These are phyloP conservation scores for Leptodactylus fuscus DNA, from an alignment of 2,113 vertebrate genomes.

Conservation along the genomic window DNA sequence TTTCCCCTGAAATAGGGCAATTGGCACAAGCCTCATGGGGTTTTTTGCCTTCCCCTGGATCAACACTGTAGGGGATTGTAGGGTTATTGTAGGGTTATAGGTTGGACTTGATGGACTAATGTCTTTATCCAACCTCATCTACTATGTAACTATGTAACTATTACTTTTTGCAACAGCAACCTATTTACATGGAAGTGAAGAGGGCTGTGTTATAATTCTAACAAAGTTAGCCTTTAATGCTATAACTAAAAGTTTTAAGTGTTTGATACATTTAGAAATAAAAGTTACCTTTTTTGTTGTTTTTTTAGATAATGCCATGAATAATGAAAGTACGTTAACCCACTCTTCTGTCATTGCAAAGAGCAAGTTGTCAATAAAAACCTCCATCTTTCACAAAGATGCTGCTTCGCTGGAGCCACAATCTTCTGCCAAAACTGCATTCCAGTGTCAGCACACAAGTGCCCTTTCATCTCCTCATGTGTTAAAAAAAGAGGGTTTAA, in stretches of 20 bases:
- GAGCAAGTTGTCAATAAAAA: conserved; percentile 88
- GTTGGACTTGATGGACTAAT: too few species aligned
- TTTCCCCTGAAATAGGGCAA: too few species aligned
- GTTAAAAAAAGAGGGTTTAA: conserved; percentile 83
- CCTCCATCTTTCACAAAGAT: conserved; percentile 88
- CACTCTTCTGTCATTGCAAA: conserved; percentile 89
- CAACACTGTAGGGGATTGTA: too few species aligned
- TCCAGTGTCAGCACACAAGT: conserved; percentile 91
- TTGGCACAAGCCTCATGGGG: too few species aligned
- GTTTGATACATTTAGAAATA: too few species aligned
- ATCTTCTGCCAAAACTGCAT: conserved; percentile 87
- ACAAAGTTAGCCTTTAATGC: not conserved
- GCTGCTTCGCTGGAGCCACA: conserved; percentile 85
- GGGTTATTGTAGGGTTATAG: too few species aligned
- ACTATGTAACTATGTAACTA: too few species aligned
- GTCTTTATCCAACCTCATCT: too few species aligned
- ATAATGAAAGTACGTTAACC: conserved; percentile 89
- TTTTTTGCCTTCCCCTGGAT: too few species aligned
- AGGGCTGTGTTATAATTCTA: too few species aligned
- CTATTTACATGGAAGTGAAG: too few species aligned
- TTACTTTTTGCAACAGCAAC: too few species aligned
- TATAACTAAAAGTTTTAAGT: not conserved
- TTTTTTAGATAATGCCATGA: conserved; percentile 89
- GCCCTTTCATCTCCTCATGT: conserved; percentile 83
- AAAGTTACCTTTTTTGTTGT: conserved; percentile 48